These are phyloP conservation scores for Stenodera caucasica DNA, from an alignment of 2,888 invertebrate genomes.

Conservation along the genomic window DNA sequence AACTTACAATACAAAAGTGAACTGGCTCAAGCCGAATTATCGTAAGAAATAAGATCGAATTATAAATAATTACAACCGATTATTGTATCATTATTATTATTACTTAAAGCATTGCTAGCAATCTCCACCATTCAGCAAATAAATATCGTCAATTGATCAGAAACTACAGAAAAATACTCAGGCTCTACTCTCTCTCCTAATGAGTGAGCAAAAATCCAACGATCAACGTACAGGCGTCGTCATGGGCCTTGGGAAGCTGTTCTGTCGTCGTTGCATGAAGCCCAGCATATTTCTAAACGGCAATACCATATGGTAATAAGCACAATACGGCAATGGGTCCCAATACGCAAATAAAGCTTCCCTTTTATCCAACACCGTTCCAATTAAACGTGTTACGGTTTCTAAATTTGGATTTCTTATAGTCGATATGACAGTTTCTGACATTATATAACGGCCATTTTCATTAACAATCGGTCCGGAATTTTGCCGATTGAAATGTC, in stretches of 20 bases:
- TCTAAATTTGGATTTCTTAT: constrained; percentile 57
- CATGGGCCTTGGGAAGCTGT: constrained; percentile 51
- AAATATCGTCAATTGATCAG: neutral
- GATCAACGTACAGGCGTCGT: constrained; percentile 51
- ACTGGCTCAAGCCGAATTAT: constrained; percentile 10
- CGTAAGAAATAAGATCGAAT: constrained; percentile 27
- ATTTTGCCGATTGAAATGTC: constrained; percentile 62
- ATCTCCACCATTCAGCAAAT: neutral
- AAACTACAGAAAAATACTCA: constrained; percentile 32
- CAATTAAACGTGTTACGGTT: constrained; percentile 63
- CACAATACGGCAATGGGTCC: constrained; percentile 86
- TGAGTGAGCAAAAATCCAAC: constrained; percentile 27
- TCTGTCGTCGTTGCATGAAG: constrained; percentile 58
- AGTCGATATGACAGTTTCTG: constrained; percentile 60
- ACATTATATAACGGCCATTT: constrained; percentile 62
- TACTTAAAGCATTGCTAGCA: neutral
- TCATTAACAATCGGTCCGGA: constrained; percentile 59
- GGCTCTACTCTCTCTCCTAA: constrained; percentile 51
- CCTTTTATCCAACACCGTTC: constrained; percentile 73
- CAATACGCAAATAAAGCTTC: constrained; percentile 81
- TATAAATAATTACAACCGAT: too few relatives aligned
- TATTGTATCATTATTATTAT: too few relatives aligned
- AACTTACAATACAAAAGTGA: constrained; percentile 16
- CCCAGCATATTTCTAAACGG: constrained; percentile 65
- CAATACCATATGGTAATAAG: constrained; percentile 79